Base-by-base conservation (phyloP, 2,113 vertebrate genomes). In the Platysternon megacephalum region DNA sequence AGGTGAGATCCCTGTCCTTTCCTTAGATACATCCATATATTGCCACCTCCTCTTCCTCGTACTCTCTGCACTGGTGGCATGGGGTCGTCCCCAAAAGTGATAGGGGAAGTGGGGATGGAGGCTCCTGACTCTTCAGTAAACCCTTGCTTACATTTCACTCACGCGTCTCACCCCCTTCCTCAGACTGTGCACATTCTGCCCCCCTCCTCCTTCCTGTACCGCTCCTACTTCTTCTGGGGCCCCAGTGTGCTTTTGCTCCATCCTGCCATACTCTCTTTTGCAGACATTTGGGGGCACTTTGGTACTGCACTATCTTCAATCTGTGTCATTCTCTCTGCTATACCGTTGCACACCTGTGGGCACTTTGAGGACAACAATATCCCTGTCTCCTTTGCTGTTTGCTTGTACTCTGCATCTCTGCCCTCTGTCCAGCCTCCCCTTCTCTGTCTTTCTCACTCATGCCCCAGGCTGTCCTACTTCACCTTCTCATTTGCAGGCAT, bases 1-100 rank as follows among this genome's bases (percentile, higher is more conserved):
- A 99, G 98, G 99, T 99, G 88, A 98, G 97, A 74, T 32, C 9
- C 79, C 35, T 39, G 6, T 82, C 46, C 35, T 26, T 5, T 24
- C 17, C 17, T 28, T 9, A 3, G 35, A 52, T 19, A 49, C 32
- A 44, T 29, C 35, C 22, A 6, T 52, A 51, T n/a, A 53, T 44
- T 51, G 2, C 32, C 32, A 13, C 55, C 29, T n/a, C 55, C 42
- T 78, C 17, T 55, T 14, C 65, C 1, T 0, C 7, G 14, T 24
- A 17, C 46, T 55, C 42, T 79, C 48, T 79, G 56, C 6, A 19
- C 14, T 1, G 56, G 8, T 24, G 28, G 14, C 29, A 46, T 11
- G 2, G 83, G 42, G 65, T 22, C 9, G 3, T 35, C 29, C 61
- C 42, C 21, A 91, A 79, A 88, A 56, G 3, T 4, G 14, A 11